Base-by-base conservation (phyloP, 2,113 vertebrate genomes). In the Thalassarche chlororhynchos region DNA sequence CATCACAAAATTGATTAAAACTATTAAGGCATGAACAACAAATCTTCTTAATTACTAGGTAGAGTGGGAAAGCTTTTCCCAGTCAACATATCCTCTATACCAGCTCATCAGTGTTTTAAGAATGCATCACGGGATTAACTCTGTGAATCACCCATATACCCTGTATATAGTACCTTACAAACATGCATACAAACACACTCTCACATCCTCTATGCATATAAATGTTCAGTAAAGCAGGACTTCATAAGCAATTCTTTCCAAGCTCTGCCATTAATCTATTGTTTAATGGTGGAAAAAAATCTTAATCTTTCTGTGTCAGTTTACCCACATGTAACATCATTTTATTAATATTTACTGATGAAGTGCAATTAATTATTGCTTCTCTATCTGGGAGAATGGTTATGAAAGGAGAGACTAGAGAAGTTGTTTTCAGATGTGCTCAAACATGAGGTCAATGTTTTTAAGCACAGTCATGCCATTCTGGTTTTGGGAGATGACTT, bases 1-100 rank as follows among this genome's bases (percentile, higher is more conserved):
- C 49, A 76, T 57, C 57, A 76, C 70, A 15, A 74, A 84, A 84
- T 36, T 82, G 44, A 95, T 88, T 92, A 92, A 88, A 93, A 78
- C 55, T 55, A n/a, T 79, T 85, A 91, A 60, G 42, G 60, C 76
- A 62, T 12, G 49, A 82, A 84, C 70, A 90, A 90, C 78, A 94
- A 92, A 71, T 80, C 76, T 44, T 77, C 71, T 76, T 87, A 87
- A 87, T 96, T 75, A 92, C 71, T 60, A 96, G 81, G 49, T 74
- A n/a, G 65, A 87, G 64, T 26, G 31, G 40, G n/a, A 61, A 83
- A 78, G 58, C 58, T 94, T 83, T 82, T 55, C 40, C 71, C 38
- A 61, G 52, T 49, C 65, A 87, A 78, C 40, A 16, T 78, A 49
- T 11, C 29, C 29, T 81, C 65, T 44, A 44, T 28, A 54, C 9